A percentile compares a stretch with the other conserved stretches of the same genome.
Evolutionary conservation across 2,113 vertebrate genomes (phyloP).

Genomic region (Thinocorus orbignyianus): DNA sequence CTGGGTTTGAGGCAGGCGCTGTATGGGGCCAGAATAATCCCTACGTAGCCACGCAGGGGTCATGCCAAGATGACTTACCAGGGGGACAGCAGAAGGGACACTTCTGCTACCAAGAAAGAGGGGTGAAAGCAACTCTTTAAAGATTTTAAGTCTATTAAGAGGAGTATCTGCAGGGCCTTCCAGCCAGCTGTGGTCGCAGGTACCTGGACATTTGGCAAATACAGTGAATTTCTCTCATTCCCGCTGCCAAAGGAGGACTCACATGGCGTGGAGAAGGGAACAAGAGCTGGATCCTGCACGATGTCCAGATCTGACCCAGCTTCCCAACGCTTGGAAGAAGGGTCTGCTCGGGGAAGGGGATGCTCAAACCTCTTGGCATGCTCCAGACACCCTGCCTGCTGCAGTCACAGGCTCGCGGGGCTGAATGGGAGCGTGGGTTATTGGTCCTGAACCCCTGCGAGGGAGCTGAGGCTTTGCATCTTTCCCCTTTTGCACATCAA

Average conservation of each 20-base stretch:
- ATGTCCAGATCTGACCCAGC: neutral
- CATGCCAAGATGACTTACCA: neutral
- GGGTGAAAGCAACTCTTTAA: neutral
- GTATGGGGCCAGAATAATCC: neutral
- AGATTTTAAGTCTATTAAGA: neutral
- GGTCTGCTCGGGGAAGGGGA: neutral
- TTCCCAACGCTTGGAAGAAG: neutral
- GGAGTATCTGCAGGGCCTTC: neutral
- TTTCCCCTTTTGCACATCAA: neutral
- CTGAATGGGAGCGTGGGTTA: fast-evolving
- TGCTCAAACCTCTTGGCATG: neutral
- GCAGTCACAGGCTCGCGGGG: fast-evolving
- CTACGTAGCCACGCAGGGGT: fast-evolving
- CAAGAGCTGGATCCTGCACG: neutral
- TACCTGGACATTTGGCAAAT: neutral
- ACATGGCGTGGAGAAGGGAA: fast-evolving
- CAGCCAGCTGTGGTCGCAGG: neutral
- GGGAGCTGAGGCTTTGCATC: neutral
- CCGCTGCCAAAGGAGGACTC: neutral
- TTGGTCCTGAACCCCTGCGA: fast-evolving
- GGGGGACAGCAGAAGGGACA: neutral
- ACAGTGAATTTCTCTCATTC: fast-evolving
- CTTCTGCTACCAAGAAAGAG: neutral
- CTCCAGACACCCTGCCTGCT: neutral
- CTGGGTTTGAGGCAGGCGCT: neutral